Evolutionary conservation across 1,140 invertebrate species (phyloP).

Genomic region (Drosophila kikkawai): DNA sequence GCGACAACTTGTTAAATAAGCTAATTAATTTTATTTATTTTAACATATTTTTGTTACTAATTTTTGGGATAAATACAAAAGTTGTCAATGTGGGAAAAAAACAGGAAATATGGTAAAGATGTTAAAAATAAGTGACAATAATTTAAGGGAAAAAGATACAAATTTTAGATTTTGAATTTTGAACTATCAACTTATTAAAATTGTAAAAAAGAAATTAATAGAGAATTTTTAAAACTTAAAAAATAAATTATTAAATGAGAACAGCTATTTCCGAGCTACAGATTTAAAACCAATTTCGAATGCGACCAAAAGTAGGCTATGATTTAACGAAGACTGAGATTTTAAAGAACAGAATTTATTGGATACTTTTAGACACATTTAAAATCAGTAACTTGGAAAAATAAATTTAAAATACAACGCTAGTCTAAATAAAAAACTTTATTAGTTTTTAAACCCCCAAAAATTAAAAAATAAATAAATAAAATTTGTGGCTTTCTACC

Average conservation of each 20-base stretch:
- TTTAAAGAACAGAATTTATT: no score
- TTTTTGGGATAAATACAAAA: slow-evolving; percentile 3
- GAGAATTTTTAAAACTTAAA: neutral
- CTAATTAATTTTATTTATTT: slow-evolving; percentile 42
- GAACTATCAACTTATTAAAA: neutral
- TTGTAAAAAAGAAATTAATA: neutral
- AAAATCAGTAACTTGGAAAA: no score
- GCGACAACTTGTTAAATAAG: slow-evolving; percentile 53
- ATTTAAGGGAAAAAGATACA: neutral
- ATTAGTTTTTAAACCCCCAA: no score
- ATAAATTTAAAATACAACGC: no score
- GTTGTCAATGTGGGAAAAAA: slow-evolving; percentile 3
- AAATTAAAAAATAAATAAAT: no score
- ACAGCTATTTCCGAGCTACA: no score
- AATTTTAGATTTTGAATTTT: neutral
- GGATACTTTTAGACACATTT: no score
- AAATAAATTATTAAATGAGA: no score
- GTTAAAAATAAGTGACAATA: neutral
- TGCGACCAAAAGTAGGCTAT: neutral
- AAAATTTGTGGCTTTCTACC: neutral
- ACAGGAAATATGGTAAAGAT: neutral
- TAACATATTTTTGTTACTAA: neutral
- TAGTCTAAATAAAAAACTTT: no score
- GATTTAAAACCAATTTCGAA: neutral
- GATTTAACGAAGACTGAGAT: no score